phyloP scores from a whole-genome alignment of 2,888 invertebrate genomes.

The Oligia fasciuncula region DNA sequence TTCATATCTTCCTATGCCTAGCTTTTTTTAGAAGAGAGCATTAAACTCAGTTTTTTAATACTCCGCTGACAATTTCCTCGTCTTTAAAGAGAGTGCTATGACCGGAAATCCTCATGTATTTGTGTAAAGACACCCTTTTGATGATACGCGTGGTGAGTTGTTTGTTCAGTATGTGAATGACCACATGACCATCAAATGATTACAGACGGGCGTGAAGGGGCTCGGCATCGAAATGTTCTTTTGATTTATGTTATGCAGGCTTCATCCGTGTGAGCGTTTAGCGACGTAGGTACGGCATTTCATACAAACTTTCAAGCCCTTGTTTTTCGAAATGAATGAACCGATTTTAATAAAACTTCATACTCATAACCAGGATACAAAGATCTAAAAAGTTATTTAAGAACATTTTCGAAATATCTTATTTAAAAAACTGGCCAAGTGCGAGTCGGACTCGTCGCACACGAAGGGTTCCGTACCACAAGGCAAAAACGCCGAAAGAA shows the following conservation, averaged over 20 bases:
- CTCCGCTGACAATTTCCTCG: constrained; percentile 18
- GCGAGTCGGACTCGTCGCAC: too few species aligned
- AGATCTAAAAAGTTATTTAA: too few species aligned
- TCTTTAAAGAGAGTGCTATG: constrained; percentile 48
- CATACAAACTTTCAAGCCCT: too few species aligned
- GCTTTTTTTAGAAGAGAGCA: constrained; percentile 4
- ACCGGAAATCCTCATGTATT: constrained; percentile 56
- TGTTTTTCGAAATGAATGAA: too few species aligned
- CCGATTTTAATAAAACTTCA: too few species aligned
- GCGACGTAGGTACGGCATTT: too few species aligned
- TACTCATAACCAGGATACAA: too few species aligned
- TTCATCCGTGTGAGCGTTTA: background rate
- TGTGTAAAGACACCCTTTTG: constrained; percentile 34
- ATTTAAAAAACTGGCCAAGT: too few species aligned
- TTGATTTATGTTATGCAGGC: background rate
- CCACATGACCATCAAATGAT: constrained; percentile 22
- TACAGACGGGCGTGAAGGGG: background rate
- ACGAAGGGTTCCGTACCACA: too few species aligned
- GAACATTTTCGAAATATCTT: too few species aligned
- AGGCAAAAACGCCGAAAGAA: too few species aligned
- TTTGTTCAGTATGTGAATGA: constrained; percentile 46
- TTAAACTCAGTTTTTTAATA: constrained; percentile 33
- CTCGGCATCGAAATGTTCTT: background rate
- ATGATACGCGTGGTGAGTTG: background rate
- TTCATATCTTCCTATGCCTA: background rate